Conservation (phyloP, 2,797 vertebrate species). For the Eutrigla gurnardus region DNA sequence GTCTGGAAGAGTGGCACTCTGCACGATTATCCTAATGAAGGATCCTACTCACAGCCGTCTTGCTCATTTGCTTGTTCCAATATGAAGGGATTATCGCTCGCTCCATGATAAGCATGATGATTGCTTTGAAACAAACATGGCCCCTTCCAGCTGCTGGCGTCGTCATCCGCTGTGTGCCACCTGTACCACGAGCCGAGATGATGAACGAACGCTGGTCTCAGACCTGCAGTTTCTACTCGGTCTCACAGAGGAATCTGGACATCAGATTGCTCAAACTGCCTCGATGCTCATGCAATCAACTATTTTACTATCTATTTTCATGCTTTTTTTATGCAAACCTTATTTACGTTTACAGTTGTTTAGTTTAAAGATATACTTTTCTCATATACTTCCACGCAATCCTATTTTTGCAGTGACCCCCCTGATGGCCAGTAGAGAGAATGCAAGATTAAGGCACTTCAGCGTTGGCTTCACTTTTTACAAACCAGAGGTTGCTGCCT, state of each 20-base stretch:
- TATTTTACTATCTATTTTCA: too few relatives aligned
- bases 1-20: constrained; percentile 49
- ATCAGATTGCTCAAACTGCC: too few relatives aligned
- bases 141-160: constrained; percentile 1
- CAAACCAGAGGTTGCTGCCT: not conserved
- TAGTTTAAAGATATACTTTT: too few relatives aligned
- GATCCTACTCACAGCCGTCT: constrained; percentile 61
- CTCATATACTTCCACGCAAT: too few relatives aligned
- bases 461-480: too few relatives aligned
- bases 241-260: too few relatives aligned
- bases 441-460: too few relatives aligned
- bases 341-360: too few relatives aligned
- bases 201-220: not conserved
- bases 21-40: constrained; percentile 60
- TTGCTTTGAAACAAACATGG: constrained; percentile 40
- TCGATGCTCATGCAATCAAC: too few relatives aligned
- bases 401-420: too few relatives aligned
- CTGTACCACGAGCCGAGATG: not conserved
- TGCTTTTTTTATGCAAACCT: too few relatives aligned
- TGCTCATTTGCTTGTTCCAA: constrained; percentile 73
- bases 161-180: constrained; percentile 15
- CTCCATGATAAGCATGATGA: constrained; percentile 71
- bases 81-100: constrained; percentile 59
- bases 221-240: not conserved
- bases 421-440: too few relatives aligned